Conservation (phyloP, 2,113 vertebrate species). For the Myanophis thanlyinensis region DNA sequence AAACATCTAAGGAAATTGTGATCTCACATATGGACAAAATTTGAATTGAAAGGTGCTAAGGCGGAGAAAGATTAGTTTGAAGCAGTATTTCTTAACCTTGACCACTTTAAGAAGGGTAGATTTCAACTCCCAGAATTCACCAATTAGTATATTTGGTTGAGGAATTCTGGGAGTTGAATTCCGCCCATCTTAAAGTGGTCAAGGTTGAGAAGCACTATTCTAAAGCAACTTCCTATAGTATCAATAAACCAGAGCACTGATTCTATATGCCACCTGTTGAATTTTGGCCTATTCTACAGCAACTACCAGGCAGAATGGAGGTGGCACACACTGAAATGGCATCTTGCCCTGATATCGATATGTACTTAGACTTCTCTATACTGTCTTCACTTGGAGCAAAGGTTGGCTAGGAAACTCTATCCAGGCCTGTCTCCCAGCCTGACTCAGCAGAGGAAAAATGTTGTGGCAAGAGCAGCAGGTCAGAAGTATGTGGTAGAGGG, state of each 20-base stretch:
- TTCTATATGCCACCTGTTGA: not conserved
- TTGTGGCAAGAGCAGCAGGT: not conserved
- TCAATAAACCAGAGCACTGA: not conserved
- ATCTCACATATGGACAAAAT: not conserved
- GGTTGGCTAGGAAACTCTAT: not conserved
- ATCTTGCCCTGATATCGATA: not conserved
- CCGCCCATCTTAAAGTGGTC: not conserved
- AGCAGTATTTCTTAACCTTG: not conserved
- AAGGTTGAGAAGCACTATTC: not conserved
- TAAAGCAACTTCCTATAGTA: not conserved
- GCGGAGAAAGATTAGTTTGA: not conserved
- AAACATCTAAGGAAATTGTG: not conserved
- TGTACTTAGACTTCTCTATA: not conserved
- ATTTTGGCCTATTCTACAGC: not conserved
- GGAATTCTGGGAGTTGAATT: not conserved
- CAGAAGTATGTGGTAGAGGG: not conserved
- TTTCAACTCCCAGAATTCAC: not conserved
- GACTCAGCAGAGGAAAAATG: not conserved
- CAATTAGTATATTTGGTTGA: not conserved
- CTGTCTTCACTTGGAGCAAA: not conserved
- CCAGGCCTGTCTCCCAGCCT: not conserved
- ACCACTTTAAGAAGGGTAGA: not conserved
- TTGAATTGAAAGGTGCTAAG: not conserved
- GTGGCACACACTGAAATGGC: not conserved
- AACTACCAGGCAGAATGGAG: not conserved